Base-by-base conservation (phyloP, 2,113 vertebrate genomes). In the Salvelinus fontinalis region DNA sequence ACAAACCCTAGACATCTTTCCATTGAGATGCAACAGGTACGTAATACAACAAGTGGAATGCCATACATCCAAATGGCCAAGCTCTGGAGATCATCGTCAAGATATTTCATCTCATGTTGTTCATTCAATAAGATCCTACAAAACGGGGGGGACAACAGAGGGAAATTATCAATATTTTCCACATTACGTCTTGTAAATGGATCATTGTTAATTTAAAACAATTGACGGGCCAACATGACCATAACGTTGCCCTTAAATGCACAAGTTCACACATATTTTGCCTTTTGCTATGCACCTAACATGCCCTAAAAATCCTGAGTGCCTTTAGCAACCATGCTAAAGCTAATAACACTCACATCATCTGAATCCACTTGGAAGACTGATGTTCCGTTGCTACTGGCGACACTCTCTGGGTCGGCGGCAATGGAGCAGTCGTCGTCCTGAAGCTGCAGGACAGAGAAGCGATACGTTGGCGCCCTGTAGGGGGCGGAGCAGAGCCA, bases 51-150 rank as follows among this genome's bases (percentile, higher is more conserved):
- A 16, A 54, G 51, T 18, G 51, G 51, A 16, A 62, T 8, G 7
- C 2, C n/a, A 24, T 22, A 24, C 59, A 62, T 62, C 20, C 20
- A 22, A 62, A 62, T 62, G 59, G 59, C 6, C 7, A 62, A 7
- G 20, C 59, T n/a, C 59, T 60, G 59, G 8, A n/a, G 59, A 5
- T 60, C 59, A 7, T 22, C n/a, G n/a, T 62, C 18, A n/a, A 62
- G 7, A 62, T 24, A 22, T 57, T 57, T 20, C 0, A 57, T 62
- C 59, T n/a, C n/a, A n/a, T 9, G 59, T n/a, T 62, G 7, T 62
- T 93, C 85, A 92, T 77, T 83, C 77, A 80, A 93, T 86, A 79
- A 93, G 90, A 79, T 93, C 92, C 92, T 93, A 84, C 68, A 54
- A 54, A 84, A 67, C 71, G 20, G 71, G 29, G 70, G 20, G 60